Base-by-base conservation (phyloP, 2,113 vertebrate genomes). In the Himantopus leucocephalus region DNA sequence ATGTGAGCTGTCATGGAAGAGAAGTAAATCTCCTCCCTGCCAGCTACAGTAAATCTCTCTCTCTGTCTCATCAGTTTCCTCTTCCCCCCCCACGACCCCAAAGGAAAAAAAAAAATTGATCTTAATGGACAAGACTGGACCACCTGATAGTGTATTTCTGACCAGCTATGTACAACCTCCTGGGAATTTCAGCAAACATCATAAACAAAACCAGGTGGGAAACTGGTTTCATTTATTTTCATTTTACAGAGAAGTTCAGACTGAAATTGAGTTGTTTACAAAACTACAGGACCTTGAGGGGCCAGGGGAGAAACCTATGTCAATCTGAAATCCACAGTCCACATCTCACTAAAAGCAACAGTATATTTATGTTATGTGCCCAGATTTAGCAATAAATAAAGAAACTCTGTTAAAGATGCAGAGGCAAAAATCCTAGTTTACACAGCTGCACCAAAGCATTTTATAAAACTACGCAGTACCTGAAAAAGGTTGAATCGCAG, bases 181-280 rank as follows among this genome's bases (percentile, higher is more conserved):
- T 66, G 83, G 59, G 95, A 91, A 82, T 75, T 85, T 87, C 92
- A 91, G 79, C 77, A 95, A 95, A 96, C 86, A 94, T 53, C 83
- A 70, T 87, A 89, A 95, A 96, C 88, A 96, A 96, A 96, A 92
- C 92, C 94, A 96, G 92, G 92, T 88, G 92, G 81, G 71, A 95
- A 96, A 85, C 66, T 82, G 41, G 39, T 82, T 92, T 96, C 53
- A 96, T 95, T 96, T 96, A 93, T 94, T 97, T 95, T 95, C 66
- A 91, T 94, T 96, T 91, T 84, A 89, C 56, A 71, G 77, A 73
- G 68, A 96, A 87, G 45, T 94, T 94, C 73, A 94, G 75, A n/a
- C 77, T 71, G 88, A 90, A 96, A 92, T 2, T 79, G 83, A 89
- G 77, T 82, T 94, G 89, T 95, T 97, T 95, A 94, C 92, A 96